Evolutionary conservation across 2,113 vertebrate genomes (phyloP).

Genomic region (Salvelinus sp.): DNA sequence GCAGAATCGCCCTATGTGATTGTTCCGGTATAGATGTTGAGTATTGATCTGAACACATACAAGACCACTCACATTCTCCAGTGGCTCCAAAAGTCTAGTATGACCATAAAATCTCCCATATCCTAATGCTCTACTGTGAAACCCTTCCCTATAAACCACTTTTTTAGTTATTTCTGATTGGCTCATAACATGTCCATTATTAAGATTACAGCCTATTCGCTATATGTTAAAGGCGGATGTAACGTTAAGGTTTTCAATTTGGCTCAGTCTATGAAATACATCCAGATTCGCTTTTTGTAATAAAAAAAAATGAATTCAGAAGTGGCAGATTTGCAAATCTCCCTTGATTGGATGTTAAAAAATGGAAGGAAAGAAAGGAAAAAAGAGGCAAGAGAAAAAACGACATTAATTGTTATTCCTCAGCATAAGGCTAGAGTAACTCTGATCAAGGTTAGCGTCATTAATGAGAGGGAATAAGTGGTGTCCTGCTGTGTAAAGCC

Average conservation of each 20-base stretch:
- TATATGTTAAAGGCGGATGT: too few species aligned
- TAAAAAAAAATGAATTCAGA: neutral
- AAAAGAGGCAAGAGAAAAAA: neutral
- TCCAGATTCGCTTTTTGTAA: neutral
- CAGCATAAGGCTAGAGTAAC: constrained; percentile 30
- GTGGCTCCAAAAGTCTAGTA: neutral
- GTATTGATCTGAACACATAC: neutral
- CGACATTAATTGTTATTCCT: constrained; percentile 41
- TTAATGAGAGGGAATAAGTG: constrained; percentile 25
- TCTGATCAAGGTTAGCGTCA: constrained; percentile 48
- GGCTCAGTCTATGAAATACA: too few species aligned
- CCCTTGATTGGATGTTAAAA: constrained; percentile 18
- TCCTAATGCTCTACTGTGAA: neutral
- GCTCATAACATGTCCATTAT: neutral
- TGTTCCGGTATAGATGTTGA: neutral
- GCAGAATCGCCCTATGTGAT: neutral
- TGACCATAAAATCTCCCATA: neutral
- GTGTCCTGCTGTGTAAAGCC: constrained; percentile 44
- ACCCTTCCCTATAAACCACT: neutral
- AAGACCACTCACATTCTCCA: neutral
- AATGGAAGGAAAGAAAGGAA: neutral
- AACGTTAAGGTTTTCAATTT: too few species aligned
- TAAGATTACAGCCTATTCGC: too few species aligned
- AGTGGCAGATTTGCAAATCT: neutral
- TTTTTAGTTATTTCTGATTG: neutral